phyloP scores from a whole-genome alignment of 2,888 invertebrate genomes.

The Uropetala carovei region DNA sequence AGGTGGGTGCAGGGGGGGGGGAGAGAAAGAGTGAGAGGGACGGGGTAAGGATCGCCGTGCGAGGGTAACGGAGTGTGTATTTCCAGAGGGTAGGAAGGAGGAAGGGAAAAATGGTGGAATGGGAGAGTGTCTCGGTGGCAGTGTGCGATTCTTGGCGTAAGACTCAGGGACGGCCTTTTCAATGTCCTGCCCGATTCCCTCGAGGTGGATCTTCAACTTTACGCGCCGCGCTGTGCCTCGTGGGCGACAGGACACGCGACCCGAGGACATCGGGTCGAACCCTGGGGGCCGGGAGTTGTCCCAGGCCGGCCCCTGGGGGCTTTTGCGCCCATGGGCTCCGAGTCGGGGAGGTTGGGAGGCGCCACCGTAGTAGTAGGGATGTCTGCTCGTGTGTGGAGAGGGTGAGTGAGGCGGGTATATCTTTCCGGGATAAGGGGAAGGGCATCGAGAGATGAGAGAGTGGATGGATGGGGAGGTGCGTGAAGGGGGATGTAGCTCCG shows the following conservation, averaged over 20 bases:
- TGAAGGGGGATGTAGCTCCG: conserved; percentile 73
- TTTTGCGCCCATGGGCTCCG: conserved; percentile 2
- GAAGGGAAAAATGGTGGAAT: neutral
- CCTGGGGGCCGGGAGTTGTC: conserved; percentile 30
- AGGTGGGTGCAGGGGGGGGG: neutral
- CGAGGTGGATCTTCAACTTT: neutral
- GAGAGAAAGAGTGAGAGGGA: neutral
- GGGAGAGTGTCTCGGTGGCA: neutral
- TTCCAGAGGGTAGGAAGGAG: conserved; percentile 27
- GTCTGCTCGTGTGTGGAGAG: neutral
- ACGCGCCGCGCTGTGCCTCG: too few relatives aligned
- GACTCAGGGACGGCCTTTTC: conserved; percentile 50
- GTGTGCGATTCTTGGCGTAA: neutral
- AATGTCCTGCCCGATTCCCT: neutral
- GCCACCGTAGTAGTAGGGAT: too few relatives aligned
- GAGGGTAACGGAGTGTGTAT: conserved; percentile 61
- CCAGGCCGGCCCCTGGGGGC: conserved; percentile 27
- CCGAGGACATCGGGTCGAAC: conserved; percentile 44
- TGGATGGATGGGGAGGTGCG: conserved; percentile 74
- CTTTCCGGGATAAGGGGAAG: neutral
- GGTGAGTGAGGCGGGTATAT: neutral
- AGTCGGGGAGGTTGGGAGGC: neutral
- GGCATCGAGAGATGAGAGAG: neutral
- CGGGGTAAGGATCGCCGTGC: neutral
- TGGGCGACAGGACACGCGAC: conserved; percentile 29